Base-by-base conservation (phyloP, 2,113 vertebrate genomes). In the Sinocyclocheilus rhinocerous region DNA sequence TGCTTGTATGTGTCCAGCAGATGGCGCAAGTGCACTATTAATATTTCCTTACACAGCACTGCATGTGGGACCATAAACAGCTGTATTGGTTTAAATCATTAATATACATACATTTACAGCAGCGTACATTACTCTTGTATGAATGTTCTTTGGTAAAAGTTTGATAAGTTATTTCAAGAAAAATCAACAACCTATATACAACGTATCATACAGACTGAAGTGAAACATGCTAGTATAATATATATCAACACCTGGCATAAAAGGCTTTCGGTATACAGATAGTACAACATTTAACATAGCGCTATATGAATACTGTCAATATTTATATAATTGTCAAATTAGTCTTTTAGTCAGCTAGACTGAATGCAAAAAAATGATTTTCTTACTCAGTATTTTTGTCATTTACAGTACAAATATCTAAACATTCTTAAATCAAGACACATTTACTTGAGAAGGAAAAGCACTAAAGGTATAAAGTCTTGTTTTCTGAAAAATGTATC, bases 1-100 rank as follows among this genome's bases (percentile, higher is more conserved):
- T 29, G 13, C 13, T 7, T 26, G 65, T 36, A 16, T n/a, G 13
- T 42, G 29, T 59, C 72, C 87, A 85, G 72, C 59, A 85, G 83
- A 59, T 33, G 84, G 87, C 11, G 79, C 36, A 15, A 82, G 1
- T 22, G 15, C n/a, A 20, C 12, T 45, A 15, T 36, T 63, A 20
- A 7, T 26, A 50, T 76, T n/a, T 24, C 6, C 4, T 26, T 18
- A 57, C 13, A 5, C 13, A 10, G 2, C 10, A 24, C 12, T 2
- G 13, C 7, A 72, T 16, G 9, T 11, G 8, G 42, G 8, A 45
- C 42, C 42, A 48, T 48, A 48, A 12, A 48, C 45, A 48, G 45
- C 45, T 48, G 45, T 3, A 48, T 4, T 36, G 8, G 33, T 59
- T 16, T 55, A 20, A 45, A 55, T 12, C 24, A 16, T 80, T 59